phyloP scores from a whole-genome alignment of 2,113 vertebrate genomes.

The Heliornis fulica region DNA sequence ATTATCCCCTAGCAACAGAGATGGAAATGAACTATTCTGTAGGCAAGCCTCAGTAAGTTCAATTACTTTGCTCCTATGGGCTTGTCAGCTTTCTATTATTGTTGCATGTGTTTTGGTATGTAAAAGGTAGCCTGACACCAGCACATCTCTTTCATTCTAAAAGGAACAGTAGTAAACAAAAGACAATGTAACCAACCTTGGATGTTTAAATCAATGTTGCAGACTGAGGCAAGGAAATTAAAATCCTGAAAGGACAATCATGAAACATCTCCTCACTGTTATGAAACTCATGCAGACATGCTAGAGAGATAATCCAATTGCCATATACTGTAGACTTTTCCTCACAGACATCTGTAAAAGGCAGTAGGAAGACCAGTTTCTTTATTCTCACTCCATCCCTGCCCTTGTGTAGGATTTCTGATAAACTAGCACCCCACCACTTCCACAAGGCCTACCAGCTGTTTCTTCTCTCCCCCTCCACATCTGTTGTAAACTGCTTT shows the following conservation, averaged over 20 bases:
- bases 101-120: background rate
- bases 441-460: background rate
- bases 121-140: background rate
- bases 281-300: background rate
- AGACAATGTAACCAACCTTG: background rate
- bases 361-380: background rate
- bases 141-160: background rate
- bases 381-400: background rate
- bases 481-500: background rate
- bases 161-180: background rate
- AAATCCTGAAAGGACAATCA: background rate
- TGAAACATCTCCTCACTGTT: background rate
- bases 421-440: background rate
- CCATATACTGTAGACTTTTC: background rate
- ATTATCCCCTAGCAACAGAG: background rate
- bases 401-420: background rate
- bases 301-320: background rate
- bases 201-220: background rate
- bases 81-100: background rate
- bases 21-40: background rate
- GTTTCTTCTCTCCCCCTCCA: background rate
- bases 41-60: background rate
- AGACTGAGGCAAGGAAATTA: background rate
- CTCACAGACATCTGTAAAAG: background rate
- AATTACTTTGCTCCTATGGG: background rate